Conservation (phyloP, 2,113 vertebrate species). For the Cynoglossus semilaevis region DNA sequence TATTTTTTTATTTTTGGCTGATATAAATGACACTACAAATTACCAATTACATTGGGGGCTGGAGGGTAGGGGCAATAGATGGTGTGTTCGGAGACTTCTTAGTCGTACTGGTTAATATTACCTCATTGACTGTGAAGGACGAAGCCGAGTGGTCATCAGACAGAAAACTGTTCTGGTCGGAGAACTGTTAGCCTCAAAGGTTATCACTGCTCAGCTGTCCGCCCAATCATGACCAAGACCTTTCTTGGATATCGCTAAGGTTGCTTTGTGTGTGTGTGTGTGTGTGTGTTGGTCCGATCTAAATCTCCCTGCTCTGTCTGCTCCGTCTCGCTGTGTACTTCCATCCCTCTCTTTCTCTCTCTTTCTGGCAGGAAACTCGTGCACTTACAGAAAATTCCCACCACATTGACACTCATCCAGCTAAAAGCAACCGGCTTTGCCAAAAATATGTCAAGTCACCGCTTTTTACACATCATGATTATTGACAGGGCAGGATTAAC, state of each 20-base stretch:
- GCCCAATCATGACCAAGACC: conserved; percentile 64
- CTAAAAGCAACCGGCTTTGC: conserved; percentile 59
- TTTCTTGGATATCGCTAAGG: conserved; percentile 63
- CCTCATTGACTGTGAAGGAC: conserved; percentile 37
- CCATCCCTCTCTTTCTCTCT: conserved; percentile 1
- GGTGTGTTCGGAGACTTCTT: too few species aligned
- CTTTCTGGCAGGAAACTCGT: conserved; percentile 55
- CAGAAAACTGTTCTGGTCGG: conserved; percentile 64
- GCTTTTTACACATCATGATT: conserved; percentile 65
- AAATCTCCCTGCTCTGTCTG: conserved; percentile 24
- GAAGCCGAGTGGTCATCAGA: conserved; percentile 61
- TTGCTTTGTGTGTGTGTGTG: conserved; percentile 57
- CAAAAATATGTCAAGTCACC: conserved; percentile 63
- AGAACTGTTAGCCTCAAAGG: conserved; percentile 54
- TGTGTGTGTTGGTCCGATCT: conserved; percentile 14
- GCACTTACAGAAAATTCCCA: conserved; percentile 58
- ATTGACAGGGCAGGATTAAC: conserved; percentile 71
- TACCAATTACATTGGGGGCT: too few species aligned
- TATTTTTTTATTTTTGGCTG: too few species aligned
- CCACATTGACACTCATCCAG: conserved; percentile 64
- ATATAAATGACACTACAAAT: too few species aligned
- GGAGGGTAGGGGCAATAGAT: too few species aligned
- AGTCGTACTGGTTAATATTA: conserved; percentile 65
- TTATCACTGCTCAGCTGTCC: conserved; percentile 65
- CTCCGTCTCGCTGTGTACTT: conserved; percentile 20